Evolutionary conservation across 2,113 vertebrate species (phyloP).

Genomic region (Cettia cetti): DNA sequence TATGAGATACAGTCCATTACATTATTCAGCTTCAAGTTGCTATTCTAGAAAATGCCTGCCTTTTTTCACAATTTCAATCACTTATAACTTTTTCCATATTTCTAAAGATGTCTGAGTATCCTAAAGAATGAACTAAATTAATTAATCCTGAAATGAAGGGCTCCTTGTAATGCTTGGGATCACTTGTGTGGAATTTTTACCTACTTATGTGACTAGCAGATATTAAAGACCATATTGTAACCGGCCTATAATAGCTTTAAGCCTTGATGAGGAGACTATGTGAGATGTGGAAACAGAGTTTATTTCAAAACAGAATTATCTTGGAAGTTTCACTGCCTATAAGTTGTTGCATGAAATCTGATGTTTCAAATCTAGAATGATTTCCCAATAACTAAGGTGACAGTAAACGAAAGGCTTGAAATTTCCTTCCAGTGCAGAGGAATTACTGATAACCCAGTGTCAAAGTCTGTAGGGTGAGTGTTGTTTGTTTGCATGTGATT

Average conservation of each 20-base stretch:
- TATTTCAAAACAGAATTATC: background rate
- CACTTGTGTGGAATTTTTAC: background rate
- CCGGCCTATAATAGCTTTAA: background rate
- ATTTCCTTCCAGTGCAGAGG: background rate
- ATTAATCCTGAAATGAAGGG: background rate
- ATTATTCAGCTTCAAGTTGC: background rate
- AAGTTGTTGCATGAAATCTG: background rate
- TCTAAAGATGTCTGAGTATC: background rate
- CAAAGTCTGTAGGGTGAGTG: background rate
- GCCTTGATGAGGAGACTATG: background rate
- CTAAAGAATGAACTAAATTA: background rate
- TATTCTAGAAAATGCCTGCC: background rate
- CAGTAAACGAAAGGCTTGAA: background rate
- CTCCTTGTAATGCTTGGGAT: background rate
- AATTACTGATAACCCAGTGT: background rate
- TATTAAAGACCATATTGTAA: background rate
- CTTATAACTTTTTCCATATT: background rate
- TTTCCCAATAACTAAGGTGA: background rate
- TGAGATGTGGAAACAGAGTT: background rate
- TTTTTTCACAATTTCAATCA: background rate
- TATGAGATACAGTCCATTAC: background rate
- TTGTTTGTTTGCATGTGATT: background rate
- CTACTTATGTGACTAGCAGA: background rate
- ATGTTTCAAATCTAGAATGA: rapidly evolving
- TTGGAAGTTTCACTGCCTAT: background rate